A percentile compares a stretch with the other conserved stretches of the same genome.
These are phyloP conservation scores for Palythoa heliodiscus DNA, from an alignment of 92 coral and sea anemone species.

Conservation along the genomic window DNA sequence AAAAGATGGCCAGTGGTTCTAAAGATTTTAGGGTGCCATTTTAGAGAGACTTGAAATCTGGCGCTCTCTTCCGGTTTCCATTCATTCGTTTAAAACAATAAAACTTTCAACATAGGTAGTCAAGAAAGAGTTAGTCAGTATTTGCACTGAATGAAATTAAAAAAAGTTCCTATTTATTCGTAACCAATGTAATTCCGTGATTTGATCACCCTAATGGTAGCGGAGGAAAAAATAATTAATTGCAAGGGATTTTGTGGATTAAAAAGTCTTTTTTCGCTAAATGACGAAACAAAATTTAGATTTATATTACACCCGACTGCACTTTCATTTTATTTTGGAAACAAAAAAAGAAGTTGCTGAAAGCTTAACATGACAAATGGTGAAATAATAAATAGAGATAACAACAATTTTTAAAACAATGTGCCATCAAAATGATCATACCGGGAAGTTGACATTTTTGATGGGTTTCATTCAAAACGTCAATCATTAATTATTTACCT, in stretches of 20 bases:
- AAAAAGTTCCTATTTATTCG: not conserved
- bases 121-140: too few species aligned
- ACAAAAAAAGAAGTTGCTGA: not conserved
- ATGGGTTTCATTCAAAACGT: slow-evolving; percentile 48
- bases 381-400: not conserved
- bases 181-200: slow-evolving; percentile 3
- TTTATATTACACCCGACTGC: slow-evolving; percentile 5
- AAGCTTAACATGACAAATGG: not conserved
- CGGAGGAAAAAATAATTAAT: not conserved
- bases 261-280: not conserved
- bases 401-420: too few species aligned
- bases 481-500: slow-evolving; percentile 83
- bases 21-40: too few species aligned
- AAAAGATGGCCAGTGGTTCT: too few species aligned
- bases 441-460: slow-evolving; percentile 36
- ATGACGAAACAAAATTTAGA: not conserved
- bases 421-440: not conserved
- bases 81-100: too few species aligned
- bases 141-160: not conserved
- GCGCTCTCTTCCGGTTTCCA: too few species aligned
- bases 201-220: not conserved
- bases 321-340: not conserved
- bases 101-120: too few species aligned
- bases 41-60: too few species aligned
- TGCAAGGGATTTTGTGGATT: slow-evolving; percentile 15